A percentile compares a stretch with the other conserved stretches of the same genome.
Evolutionary conservation across 2,888 invertebrate species (phyloP).

Genomic region (Rhodophaea formosa): DNA sequence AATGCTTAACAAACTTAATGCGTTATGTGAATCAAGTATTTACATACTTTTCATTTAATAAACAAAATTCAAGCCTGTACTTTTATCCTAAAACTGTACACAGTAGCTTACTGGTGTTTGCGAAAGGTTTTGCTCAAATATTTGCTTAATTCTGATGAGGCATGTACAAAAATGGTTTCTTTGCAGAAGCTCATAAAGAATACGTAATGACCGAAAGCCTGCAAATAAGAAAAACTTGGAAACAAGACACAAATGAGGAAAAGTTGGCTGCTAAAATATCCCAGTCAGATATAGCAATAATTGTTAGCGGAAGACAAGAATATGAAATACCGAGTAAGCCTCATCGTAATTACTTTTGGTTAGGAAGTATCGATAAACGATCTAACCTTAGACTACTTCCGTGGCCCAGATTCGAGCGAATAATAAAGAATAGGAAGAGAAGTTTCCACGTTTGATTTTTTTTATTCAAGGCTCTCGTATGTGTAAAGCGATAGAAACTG

Average conservation of each 20-base stretch:
- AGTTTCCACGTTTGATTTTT: conserved; percentile 24
- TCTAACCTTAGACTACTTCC: conserved; percentile 45
- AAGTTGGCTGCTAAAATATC: background rate
- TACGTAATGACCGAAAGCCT: background rate
- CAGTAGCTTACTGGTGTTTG: background rate
- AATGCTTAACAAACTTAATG: no score
- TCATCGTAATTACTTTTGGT: conserved; percentile 9
- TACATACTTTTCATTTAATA: no score
- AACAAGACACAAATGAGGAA: background rate
- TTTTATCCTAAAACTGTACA: background rate
- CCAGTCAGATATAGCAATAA: background rate
- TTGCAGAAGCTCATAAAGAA: conserved; percentile 4
- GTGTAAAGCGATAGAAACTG: background rate
- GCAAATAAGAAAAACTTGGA: background rate
- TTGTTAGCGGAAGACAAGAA: background rate
- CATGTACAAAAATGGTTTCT: background rate
- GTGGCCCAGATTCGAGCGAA: conserved; percentile 47
- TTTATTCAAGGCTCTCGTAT: conserved; percentile 17
- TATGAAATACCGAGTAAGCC: background rate
- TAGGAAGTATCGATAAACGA: conserved; percentile 36
- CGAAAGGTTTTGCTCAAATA: background rate
- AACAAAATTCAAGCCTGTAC: background rate
- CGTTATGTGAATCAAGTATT: no score
- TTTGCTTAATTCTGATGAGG: background rate
- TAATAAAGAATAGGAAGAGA: conserved; percentile 43